These are phyloP conservation scores for Pseudopleuronectes americanus DNA, from an alignment of 2,797 vertebrate genomes.

Conservation along the genomic window DNA sequence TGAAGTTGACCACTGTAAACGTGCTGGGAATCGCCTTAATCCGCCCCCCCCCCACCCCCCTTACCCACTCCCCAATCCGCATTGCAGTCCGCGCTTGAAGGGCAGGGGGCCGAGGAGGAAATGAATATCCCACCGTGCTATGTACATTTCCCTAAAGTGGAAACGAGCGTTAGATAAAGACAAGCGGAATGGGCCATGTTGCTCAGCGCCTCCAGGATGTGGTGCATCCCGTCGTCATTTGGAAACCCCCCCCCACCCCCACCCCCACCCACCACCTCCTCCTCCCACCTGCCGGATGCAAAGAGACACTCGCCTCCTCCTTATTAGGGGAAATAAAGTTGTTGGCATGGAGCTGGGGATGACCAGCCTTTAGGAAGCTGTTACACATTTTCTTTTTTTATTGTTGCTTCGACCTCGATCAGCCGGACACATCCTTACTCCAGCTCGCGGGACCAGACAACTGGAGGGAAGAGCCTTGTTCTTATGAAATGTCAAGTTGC, in stretches of 20 bases:
- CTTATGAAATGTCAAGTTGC: constrained; percentile 49
- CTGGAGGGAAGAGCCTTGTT: constrained; percentile 31
- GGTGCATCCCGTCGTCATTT: constrained; percentile 61
- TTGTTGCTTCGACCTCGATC: neutral
- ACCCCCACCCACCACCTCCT: neutral
- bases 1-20: constrained; percentile 64
- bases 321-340: constrained; percentile 11
- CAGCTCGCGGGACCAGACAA: constrained; percentile 10
- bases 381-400: constrained; percentile 21
- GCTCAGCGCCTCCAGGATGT: constrained; percentile 65
- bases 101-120: constrained; percentile 58
- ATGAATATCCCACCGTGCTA: constrained; percentile 61
- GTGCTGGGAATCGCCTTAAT: constrained; percentile 74
- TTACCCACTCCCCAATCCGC: constrained; percentile 34
- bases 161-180: constrained; percentile 65
- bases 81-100: constrained; percentile 69
- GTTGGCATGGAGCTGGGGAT: constrained; percentile 36
- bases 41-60: constrained; percentile 14
- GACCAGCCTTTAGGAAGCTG: constrained; percentile 55
- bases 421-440: constrained; percentile 22
- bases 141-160: constrained; percentile 67
- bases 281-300: constrained; percentile 54
- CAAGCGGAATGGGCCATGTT: constrained; percentile 33
- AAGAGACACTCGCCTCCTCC: constrained; percentile 30
- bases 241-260: constrained; percentile 14